A percentile compares a stretch with the other conserved stretches of the same genome.
These are phyloP conservation scores for Axea sp. DNA, from an alignment of 2,888 invertebrate species.

Conservation along the genomic window DNA sequence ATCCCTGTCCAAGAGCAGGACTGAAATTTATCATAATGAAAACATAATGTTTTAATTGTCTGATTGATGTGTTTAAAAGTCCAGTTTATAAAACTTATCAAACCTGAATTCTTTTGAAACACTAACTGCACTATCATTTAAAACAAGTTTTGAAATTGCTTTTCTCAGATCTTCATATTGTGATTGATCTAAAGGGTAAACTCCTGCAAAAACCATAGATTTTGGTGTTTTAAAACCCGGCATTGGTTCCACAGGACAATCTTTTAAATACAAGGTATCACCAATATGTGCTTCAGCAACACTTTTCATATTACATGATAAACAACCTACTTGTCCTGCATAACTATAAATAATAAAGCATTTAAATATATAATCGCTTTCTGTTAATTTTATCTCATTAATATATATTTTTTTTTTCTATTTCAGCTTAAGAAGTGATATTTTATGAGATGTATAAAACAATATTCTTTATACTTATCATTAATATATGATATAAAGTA, in stretches of 20 bases:
- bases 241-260: slow-evolving; percentile 81
- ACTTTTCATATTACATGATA: slow-evolving; percentile 89
- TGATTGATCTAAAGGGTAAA: slow-evolving; percentile 95
- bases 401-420: neutral
- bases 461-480: too few species aligned
- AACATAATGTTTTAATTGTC: too few species aligned
- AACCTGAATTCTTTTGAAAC: slow-evolving; percentile 90
- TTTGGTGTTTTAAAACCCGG: slow-evolving; percentile 85
- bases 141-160: slow-evolving; percentile 93
- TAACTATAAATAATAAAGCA: slow-evolving; percentile 76
- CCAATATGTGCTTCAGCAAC: slow-evolving; percentile 88
- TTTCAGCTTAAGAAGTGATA: too few species aligned
- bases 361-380: slow-evolving; percentile 16
- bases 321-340: slow-evolving; percentile 96
- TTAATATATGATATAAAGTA: too few species aligned
- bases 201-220: slow-evolving; percentile 92
- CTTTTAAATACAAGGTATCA: slow-evolving; percentile 84
- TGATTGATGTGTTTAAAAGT: too few species aligned
- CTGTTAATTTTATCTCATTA: too few species aligned
- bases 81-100: too few species aligned
- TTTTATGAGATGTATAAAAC: too few species aligned
- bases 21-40: slow-evolving; percentile 80
- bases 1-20: slow-evolving; percentile 92
- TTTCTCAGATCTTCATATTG: slow-evolving; percentile 86
- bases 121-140: slow-evolving; percentile 97